Evolutionary conservation across 2,888 invertebrate genomes (phyloP), one percentile per base, ranked within the genome.

Genomic region (Nephrocerus scutellatus): DNA sequence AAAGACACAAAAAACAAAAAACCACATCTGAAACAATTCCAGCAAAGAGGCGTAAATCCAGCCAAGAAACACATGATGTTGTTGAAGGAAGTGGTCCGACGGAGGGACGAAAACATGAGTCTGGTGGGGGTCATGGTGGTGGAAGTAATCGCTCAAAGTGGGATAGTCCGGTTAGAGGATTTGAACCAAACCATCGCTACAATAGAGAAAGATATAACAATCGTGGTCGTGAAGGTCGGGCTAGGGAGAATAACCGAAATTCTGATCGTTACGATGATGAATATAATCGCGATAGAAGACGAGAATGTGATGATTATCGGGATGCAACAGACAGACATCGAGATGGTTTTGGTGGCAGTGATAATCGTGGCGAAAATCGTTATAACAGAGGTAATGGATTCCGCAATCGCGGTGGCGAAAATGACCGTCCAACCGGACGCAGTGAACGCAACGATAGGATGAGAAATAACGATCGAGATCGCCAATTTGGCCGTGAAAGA

Each of bases 71-170:
- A 30, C 8, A 30, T 7, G 8, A 30, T 30, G n/a, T 30, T 9
- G 43, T 43, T 18, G 31, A 18, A 4, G 23, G 38, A 4, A 35
- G 44, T 12, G 38, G 30, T 8, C 23, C 37, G 16, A 8, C 36
- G n/a, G 33, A 12, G 3, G 9, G 15, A 3, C 22, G 29, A 3
- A 32, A 36, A 7, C 36, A 39, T 4, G 30, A 37, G 6, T 45
- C 44, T 19, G 2, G 13, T 3, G 46, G 41, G 5, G 38, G 41
- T 4, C 43, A 32, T 7, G 43, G 29, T 6, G 39, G 46, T 12
- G 39, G 39, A 21, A 41, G 43, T 5, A 47, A 50, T 33, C 55
- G 54, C 24, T 62, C 62, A 6, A 62, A 58, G 30, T 62, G 62
- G 62, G 63, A 62, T 13, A 60, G 62, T 34, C 62, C 52, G 2